Evolutionary conservation across 2,113 vertebrate genomes (phyloP).

Genomic region (Oryzias javanicus): DNA sequence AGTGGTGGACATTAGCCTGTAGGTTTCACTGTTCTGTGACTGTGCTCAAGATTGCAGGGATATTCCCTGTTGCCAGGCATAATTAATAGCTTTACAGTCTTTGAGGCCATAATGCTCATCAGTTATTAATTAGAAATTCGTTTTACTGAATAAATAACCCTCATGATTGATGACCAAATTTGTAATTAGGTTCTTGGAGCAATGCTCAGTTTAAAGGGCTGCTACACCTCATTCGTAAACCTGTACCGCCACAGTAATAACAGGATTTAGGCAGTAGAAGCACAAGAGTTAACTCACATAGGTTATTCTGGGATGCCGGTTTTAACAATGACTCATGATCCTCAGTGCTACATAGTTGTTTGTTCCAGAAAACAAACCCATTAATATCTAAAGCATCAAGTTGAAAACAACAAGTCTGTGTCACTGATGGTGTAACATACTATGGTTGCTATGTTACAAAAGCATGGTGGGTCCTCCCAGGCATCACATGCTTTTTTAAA

Average conservation of each 20-base stretch:
- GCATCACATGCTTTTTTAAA: constrained; percentile 87
- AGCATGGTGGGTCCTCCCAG: constrained; percentile 84
- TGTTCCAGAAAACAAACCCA: constrained; percentile 33
- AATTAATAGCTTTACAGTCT: constrained; percentile 97
- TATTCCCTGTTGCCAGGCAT: constrained; percentile 87
- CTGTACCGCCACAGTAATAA: constrained; percentile 36
- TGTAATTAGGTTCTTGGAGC: constrained; percentile 95
- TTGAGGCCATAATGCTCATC: constrained; percentile 99
- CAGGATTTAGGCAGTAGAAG: constrained; percentile 53
- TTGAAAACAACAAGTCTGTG: constrained; percentile 16
- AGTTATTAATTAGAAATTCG: constrained; percentile 99
- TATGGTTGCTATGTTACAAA: constrained; percentile 84
- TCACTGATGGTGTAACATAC: constrained; percentile 79
- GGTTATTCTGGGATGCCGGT: constrained; percentile 47
- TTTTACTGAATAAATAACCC: constrained; percentile 99
- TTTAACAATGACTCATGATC: constrained; percentile 35
- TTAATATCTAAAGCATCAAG: constrained; percentile 28
- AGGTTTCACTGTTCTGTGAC: constrained; percentile 76
- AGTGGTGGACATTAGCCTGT: constrained; percentile 77
- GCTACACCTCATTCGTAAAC: constrained; percentile 68
- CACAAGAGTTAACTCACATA: constrained; percentile 41
- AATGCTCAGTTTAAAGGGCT: constrained; percentile 83
- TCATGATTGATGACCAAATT: constrained; percentile 99
- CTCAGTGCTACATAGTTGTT: constrained; percentile 31
- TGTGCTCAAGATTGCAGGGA: constrained; percentile 80